Evolutionary conservation across 2,113 vertebrate species (phyloP), one percentile per base, ranked within the genome.

Genomic region (Aspidoscelis tigris): DNA sequence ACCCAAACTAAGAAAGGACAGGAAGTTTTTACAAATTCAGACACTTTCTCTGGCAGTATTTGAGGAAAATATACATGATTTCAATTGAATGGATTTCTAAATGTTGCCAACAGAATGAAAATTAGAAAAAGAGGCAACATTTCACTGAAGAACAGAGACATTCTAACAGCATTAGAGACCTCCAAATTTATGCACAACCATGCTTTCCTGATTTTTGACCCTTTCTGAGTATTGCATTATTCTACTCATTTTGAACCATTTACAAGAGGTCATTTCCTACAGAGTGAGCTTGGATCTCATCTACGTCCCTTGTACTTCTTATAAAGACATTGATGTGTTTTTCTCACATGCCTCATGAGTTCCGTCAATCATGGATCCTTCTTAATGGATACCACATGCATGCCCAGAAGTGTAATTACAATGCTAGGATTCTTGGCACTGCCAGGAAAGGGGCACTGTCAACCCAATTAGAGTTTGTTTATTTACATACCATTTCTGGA

Each of bases 321-420:
- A 91, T 94, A 91, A 93, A 95, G 96, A 96, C 95, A 88, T 88
- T 93, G 95, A 95, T 96, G 95, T 95, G 96, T 95, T 95, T 96
- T 95, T 95, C 93, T 97, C 96, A 96, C 96, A 96, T 96, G 95
- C 95, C 93, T 96, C 96, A 95, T 96, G 95, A 95, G 96, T 95
- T 95, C 95, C 95, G 95, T 95, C 95, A 96, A 96, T 96, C 96
- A 95, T 92, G 95, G 95, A 93, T 94, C 93, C 89, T 93, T 95
- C 95, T 94, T 97, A 97, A 97, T 97, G 94, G 95, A 96, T 97
- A 97, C 95, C 97, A 97, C 96, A 97, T 97, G 96, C 96, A 93
- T 96, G 93, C 96, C 94, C 95, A 96, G 95, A 96, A 96, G 91
- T 95, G 95, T 96, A 96, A 96, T 97, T 97, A 97, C 95, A 96